Evolutionary conservation across 2,797 vertebrate species (phyloP).

Genomic region (Eulemur mongoz): DNA sequence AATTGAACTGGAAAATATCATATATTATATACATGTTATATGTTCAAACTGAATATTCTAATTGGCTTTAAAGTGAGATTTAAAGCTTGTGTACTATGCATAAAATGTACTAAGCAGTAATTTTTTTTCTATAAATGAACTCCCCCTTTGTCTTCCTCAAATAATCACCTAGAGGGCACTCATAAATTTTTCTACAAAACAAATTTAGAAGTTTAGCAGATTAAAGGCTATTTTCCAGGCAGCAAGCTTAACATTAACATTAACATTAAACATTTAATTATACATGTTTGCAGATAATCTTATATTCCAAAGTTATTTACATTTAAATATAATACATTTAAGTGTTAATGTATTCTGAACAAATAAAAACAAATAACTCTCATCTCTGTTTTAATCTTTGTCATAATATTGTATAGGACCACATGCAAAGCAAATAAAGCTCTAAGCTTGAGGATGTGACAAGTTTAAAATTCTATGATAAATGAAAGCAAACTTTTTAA

Average conservation of each 20-base stretch:
- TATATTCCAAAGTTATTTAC: conserved; percentile 39
- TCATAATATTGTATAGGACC: neutral
- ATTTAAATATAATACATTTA: conserved; percentile 27
- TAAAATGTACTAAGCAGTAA: conserved; percentile 31
- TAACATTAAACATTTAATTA: conserved; percentile 38
- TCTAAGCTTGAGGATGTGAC: conserved; percentile 1
- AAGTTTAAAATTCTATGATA: conserved; percentile 48
- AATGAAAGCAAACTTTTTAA: conserved; percentile 45
- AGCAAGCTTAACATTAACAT: neutral
- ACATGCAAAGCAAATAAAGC: conserved; percentile 27
- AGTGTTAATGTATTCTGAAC: neutral
- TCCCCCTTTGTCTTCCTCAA: conserved; percentile 27
- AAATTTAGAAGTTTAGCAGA: conserved; percentile 40
- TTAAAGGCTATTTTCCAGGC: conserved; percentile 55
- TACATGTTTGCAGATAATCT: neutral
- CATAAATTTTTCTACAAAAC: conserved; percentile 47
- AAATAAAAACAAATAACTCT: neutral
- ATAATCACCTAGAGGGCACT: conserved; percentile 16
- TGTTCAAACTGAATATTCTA: conserved; percentile 41
- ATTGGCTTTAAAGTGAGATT: conserved; percentile 45
- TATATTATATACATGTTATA: neutral
- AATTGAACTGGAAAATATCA: neutral
- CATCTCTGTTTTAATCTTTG: conserved; percentile 11
- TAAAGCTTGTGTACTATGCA: neutral
- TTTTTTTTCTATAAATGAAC: conserved; percentile 44